phyloP scores from a whole-genome alignment of 2,888 invertebrate genomes.

The Philaethria dido region DNA sequence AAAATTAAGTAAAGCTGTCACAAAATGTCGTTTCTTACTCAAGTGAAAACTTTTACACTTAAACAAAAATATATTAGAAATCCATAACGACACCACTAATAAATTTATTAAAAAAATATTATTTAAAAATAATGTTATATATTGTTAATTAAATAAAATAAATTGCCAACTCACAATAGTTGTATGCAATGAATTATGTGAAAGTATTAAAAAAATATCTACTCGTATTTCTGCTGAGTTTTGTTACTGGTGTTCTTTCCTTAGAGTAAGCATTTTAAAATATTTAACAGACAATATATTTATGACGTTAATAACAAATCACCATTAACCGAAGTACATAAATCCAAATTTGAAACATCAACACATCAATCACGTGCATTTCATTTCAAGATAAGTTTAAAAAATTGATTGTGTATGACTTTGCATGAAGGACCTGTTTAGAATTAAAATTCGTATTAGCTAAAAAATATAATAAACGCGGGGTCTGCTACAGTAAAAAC shows the following conservation, averaged over 20 bases:
- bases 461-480: no score
- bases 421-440: background rate
- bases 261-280: background rate
- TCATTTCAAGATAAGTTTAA: background rate
- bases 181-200: background rate
- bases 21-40: slow-evolving; percentile 41
- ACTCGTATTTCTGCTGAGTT: background rate
- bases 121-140: slow-evolving; percentile 1
- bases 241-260: background rate
- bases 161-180: slow-evolving; percentile 7
- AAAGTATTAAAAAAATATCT: background rate
- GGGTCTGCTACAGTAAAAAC: no score
- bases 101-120: slow-evolving; percentile 14
- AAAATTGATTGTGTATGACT: background rate
- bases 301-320: background rate
- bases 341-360: background rate
- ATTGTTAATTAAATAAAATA: slow-evolving; percentile 3
- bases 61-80: slow-evolving; percentile 23
- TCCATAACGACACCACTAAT: slow-evolving; percentile 15
- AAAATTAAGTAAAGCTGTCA: slow-evolving; percentile 77
- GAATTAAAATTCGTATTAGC: background rate
- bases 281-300: slow-evolving; percentile 4
- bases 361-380: background rate
- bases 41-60: slow-evolving; percentile 29
- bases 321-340: slow-evolving; percentile 1